These are phyloP conservation scores for Rhinoderma darwinii DNA, from an alignment of 2,113 vertebrate species.

Conservation along the genomic window DNA sequence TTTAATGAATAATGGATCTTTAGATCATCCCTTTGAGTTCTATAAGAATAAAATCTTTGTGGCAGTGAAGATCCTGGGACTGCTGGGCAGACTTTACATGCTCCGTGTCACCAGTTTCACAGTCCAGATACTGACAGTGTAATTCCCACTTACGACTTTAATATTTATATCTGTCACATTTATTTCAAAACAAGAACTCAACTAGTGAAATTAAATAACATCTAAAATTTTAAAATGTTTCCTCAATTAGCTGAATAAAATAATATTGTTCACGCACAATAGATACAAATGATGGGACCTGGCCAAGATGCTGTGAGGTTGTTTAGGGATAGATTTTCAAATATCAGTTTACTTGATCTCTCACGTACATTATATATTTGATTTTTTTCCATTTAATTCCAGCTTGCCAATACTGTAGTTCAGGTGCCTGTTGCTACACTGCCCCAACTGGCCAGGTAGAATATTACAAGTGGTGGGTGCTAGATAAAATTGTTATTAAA, in stretches of 20 bases:
- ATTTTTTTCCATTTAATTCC: no score
- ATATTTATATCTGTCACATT: conserved; percentile 33
- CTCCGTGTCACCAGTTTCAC: neutral
- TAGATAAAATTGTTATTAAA: no score
- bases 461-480: no score
- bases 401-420: no score
- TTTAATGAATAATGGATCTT: neutral
- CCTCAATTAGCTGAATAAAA: neutral
- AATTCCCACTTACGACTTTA: conserved; percentile 26
- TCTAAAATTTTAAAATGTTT: neutral
- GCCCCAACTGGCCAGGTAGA: no score
- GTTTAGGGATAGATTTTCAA: no score
- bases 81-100: neutral
- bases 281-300: neutral
- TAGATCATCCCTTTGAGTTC: neutral
- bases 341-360: no score
- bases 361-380: no score
- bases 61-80: neutral
- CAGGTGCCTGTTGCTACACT: no score
- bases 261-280: neutral
- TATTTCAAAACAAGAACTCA: neutral
- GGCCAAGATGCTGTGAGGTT: no score
- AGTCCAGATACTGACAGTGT: neutral
- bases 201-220: neutral
- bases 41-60: neutral